Evolutionary conservation across 2,797 vertebrate species (phyloP).

Genomic region (Percopsis omiscomaycus): DNA sequence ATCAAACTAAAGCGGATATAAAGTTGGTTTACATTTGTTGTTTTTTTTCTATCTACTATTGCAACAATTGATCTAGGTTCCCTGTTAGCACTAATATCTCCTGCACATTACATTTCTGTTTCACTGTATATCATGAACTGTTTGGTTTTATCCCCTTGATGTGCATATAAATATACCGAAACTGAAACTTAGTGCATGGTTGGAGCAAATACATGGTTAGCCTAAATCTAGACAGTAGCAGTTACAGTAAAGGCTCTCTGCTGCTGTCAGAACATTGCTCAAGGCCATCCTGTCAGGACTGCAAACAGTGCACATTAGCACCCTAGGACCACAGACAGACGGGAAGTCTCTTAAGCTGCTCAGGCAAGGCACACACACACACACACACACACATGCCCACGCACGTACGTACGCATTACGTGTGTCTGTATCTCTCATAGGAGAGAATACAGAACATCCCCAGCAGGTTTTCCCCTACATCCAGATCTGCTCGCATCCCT

Average conservation of each 20-base stretch:
- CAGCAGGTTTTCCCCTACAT: conserved; percentile 19
- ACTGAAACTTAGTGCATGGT: too few species aligned
- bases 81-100: too few species aligned
- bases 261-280: conserved; percentile 17
- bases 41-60: too few species aligned
- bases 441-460: conserved; percentile 27
- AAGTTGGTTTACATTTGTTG: too few species aligned
- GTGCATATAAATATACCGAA: too few species aligned
- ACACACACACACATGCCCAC: neutral
- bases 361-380: neutral
- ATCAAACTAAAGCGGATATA: too few species aligned
- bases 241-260: conserved; percentile 5
- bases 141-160: too few species aligned
- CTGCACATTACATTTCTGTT: too few species aligned
- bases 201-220: too few species aligned
- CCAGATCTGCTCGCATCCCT: conserved; percentile 20
- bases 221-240: neutral
- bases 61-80: too few species aligned
- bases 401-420: neutral
- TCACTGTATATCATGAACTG: too few species aligned
- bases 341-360: conserved; percentile 9
- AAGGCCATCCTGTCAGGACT: conserved; percentile 9
- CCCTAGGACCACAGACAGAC: conserved; percentile 5
- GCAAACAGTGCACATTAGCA: neutral
- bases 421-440: conserved; percentile 25